Percentiles rank a stretch among this genome's conserved stretches.
These are phyloP conservation scores for Ormyrus rosae DNA, from an alignment of 2,888 invertebrate genomes.

Conservation along the genomic window DNA sequence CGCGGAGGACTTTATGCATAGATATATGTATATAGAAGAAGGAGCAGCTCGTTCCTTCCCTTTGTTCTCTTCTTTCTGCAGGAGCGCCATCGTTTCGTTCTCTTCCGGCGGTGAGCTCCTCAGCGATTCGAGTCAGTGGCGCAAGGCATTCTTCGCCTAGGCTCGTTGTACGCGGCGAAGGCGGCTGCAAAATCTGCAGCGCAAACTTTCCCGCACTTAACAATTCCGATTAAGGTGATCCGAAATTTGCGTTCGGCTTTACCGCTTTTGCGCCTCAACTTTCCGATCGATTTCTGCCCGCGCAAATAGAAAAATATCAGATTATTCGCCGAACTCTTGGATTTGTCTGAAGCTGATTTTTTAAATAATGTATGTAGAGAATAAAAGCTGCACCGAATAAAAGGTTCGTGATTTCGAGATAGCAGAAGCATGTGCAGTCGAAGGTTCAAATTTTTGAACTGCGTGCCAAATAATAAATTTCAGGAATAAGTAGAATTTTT, in stretches of 20 bases:
- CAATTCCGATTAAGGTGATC: conserved; percentile 64
- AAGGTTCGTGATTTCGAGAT: no score
- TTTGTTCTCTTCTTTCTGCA: background rate
- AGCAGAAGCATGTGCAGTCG: no score
- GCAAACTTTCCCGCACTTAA: conserved; percentile 56
- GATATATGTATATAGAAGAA: no score
- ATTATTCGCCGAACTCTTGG: background rate
- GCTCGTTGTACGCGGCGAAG: conserved; percentile 5
- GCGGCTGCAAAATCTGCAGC: background rate
- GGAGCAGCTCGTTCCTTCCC: background rate
- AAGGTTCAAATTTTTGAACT: no score
- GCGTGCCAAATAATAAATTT: no score
- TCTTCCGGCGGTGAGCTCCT: background rate
- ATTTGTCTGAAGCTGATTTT: no score
- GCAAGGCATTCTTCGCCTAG: background rate
- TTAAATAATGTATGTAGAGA: no score
- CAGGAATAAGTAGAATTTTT: no score
- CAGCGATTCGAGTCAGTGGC: conserved; percentile 33
- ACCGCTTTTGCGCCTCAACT: background rate
- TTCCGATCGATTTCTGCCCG: conserved; percentile 31
- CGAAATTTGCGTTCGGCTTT: conserved; percentile 22
- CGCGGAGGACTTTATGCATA: no score
- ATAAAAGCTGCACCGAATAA: no score
- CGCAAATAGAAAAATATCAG: background rate
- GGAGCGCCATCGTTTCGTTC: background rate